A percentile compares a stretch with the other conserved stretches of the same genome.
phyloP scores from a whole-genome alignment of 2,113 vertebrate species.

The Oncorhynchus keta region DNA sequence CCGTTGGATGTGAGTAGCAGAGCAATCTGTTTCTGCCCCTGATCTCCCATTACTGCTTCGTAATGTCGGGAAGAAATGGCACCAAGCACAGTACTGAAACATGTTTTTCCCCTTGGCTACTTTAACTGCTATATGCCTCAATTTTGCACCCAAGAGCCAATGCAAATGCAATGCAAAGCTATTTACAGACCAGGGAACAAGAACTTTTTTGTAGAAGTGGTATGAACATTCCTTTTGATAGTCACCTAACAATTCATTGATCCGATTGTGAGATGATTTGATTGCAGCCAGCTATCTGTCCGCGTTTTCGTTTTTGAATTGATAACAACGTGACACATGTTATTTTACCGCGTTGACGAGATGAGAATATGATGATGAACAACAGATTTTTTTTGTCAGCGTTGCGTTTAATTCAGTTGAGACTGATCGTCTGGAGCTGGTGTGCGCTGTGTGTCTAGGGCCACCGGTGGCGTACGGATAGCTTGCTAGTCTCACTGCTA shows the following conservation, averaged over 20 bases:
- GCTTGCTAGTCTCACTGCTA: not conserved
- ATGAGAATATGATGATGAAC: not conserved
- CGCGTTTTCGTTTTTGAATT: not conserved
- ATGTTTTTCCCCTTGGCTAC: conserved; percentile 44
- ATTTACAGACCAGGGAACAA: not conserved
- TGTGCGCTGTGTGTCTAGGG: not conserved
- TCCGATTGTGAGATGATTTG: not conserved
- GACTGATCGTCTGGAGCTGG: not conserved
- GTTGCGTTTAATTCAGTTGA: not conserved
- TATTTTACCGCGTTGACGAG: not conserved
- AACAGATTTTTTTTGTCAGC: not conserved
- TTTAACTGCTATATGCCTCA: conserved; percentile 40
- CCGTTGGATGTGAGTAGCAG: conserved; percentile 61
- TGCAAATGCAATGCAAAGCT: conserved; percentile 26
- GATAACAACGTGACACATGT: not conserved
- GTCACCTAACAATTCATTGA: not conserved
- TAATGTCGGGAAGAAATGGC: conserved; percentile 59
- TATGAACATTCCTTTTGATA: not conserved
- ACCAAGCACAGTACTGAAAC: conserved; percentile 63
- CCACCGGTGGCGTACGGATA: not conserved
- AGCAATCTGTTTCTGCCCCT: conserved; percentile 68
- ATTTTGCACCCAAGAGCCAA: conserved; percentile 14
- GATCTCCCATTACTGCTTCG: conserved; percentile 61
- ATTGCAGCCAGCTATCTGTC: not conserved
- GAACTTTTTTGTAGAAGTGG: not conserved